Conservation (phyloP, 1,140 invertebrate genomes). For the Drosophila insularis region DNA sequence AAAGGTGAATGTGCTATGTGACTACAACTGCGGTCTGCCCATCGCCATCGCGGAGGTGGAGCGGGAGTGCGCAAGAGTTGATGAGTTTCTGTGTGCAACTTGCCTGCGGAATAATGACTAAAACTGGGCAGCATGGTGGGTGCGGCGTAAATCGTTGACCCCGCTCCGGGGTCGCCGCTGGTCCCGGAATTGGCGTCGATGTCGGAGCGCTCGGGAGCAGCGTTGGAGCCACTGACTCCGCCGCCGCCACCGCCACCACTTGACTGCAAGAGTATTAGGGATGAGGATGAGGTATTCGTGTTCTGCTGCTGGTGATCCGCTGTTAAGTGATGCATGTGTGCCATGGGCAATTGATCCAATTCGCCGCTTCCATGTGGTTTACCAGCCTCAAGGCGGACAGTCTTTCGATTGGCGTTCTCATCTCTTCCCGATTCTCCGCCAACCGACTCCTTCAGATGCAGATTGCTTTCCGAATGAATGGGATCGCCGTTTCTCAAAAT, state of each 20-base stretch:
- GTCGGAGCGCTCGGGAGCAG: constrained; percentile 82
- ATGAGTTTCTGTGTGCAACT: constrained; percentile 71
- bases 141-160: constrained; percentile 77
- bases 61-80: constrained; percentile 11
- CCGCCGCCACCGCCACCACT: constrained; percentile 18
- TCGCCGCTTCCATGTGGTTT: constrained; percentile 17
- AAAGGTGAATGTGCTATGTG: not conserved
- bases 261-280: constrained; percentile 60
- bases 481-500: not conserved
- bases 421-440: constrained; percentile 10
- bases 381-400: not conserved
- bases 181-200: constrained; percentile 81
- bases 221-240: constrained; percentile 43
- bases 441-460: constrained; percentile 36
- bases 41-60: not conserved
- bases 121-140: constrained; percentile 89
- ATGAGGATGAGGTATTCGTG: constrained; percentile 40
- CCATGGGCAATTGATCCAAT: constrained; percentile 18
- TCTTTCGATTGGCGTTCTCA: constrained; percentile 25
- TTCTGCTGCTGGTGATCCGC: constrained; percentile 36
- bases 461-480: constrained; percentile 9
- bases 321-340: constrained; percentile 28
- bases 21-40: not conserved
- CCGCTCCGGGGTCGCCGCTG: constrained; percentile 63
- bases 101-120: constrained; percentile 88